phyloP scores from a whole-genome alignment of 2,888 invertebrate genomes.

The Drosophila quasianomalipes region DNA sequence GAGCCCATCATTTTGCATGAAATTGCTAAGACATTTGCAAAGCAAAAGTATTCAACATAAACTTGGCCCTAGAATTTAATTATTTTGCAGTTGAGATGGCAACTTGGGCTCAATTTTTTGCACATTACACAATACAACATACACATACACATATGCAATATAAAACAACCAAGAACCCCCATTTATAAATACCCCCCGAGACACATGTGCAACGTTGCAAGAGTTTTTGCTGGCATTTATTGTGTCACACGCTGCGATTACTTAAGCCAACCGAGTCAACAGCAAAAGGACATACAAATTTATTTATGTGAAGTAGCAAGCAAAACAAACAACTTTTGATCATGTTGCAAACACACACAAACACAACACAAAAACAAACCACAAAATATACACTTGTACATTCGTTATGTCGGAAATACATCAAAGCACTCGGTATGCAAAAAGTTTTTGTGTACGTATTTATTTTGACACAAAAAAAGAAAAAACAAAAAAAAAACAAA shows the following conservation, averaged over 20 bases:
- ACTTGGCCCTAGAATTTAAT: slow-evolving; percentile 75
- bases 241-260: slow-evolving; percentile 69
- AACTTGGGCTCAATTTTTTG: slow-evolving; percentile 70
- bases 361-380: not conserved
- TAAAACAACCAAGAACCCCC: not conserved
- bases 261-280: slow-evolving; percentile 54
- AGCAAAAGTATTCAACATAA: slow-evolving; percentile 60
- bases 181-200: not conserved
- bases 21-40: slow-evolving; percentile 64
- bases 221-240: slow-evolving; percentile 63
- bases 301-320: slow-evolving; percentile 6
- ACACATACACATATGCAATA: slow-evolving; percentile 20
- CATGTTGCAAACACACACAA: slow-evolving; percentile 2
- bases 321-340: slow-evolving; percentile 15
- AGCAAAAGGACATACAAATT: not conserved
- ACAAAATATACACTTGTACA: slow-evolving; percentile 1
- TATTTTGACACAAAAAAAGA: slow-evolving; percentile 2
- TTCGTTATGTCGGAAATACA: slow-evolving; percentile 12
- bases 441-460: slow-evolving; percentile 12
- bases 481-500: not conserved
- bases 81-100: slow-evolving; percentile 68
- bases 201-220: slow-evolving; percentile 55
- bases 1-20: slow-evolving; percentile 58
- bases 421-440: not conserved
- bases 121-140: slow-evolving; percentile 60